A percentile compares a stretch with the other conserved stretches of the same genome.
Conservation (phyloP, 1,140 invertebrate species). For the Drosophila cardini region DNA sequence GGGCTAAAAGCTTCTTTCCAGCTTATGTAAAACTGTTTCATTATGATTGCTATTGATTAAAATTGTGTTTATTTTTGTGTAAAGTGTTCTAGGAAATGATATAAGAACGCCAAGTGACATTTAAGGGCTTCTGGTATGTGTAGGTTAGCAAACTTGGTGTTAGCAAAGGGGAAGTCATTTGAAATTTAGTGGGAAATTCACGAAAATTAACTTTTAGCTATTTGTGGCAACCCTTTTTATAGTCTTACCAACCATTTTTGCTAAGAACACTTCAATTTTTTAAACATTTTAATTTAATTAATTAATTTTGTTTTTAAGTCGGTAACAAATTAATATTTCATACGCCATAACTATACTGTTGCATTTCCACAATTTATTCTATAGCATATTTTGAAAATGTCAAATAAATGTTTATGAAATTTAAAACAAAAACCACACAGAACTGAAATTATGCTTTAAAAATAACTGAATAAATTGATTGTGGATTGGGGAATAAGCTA, state of each 20-base stretch:
- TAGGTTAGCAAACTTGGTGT: background rate
- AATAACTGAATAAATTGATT: constrained; percentile 1
- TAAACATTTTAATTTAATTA: no score
- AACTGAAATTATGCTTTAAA: background rate
- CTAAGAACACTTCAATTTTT: no score
- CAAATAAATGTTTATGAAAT: background rate
- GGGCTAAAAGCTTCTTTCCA: background rate
- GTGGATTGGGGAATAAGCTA: background rate
- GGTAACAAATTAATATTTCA: no score
- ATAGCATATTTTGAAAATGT: background rate
- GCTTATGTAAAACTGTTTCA: constrained; percentile 1
- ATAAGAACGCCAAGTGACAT: background rate
- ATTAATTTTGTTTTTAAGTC: no score
- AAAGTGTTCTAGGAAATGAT: background rate
- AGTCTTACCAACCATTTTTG: no score
- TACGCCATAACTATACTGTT: no score
- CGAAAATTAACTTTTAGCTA: no score
- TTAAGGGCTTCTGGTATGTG: background rate
- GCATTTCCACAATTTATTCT: background rate
- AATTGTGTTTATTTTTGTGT: background rate
- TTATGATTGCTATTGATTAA: constrained; percentile 3
- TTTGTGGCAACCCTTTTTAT: no score
- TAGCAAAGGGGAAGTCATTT: background rate
- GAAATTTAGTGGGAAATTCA: no score
- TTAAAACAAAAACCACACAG: background rate